Evolutionary conservation across 1,140 invertebrate genomes (phyloP).

Genomic region (Pomacea maculata): DNA sequence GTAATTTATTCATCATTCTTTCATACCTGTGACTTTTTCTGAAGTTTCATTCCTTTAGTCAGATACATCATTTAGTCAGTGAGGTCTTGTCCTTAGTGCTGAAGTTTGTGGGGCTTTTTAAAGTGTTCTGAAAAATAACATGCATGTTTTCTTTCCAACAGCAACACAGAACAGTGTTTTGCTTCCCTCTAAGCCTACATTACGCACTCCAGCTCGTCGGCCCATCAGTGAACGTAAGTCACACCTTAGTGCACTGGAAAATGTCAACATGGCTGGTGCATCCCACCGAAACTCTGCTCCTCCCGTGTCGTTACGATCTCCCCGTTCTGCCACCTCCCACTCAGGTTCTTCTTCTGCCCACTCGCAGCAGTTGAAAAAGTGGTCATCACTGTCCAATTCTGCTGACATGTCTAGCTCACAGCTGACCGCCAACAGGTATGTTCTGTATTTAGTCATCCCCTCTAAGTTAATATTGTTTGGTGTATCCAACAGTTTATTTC

Average conservation of each 20-base stretch:
- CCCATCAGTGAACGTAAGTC: neutral
- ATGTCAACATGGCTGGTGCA: slow-evolving; percentile 35
- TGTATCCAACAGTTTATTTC: neutral
- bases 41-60: neutral
- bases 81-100: neutral
- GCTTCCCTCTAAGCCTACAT: slow-evolving; percentile 45
- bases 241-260: slow-evolving; percentile 44
- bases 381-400: slow-evolving; percentile 52
- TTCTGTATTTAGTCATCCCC: neutral
- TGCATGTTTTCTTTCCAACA: slow-evolving; percentile 27
- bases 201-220: slow-evolving; percentile 20
- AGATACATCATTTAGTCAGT: neutral
- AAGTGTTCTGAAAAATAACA: neutral
- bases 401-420: slow-evolving; percentile 35
- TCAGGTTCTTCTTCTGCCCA: neutral
- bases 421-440: slow-evolving; percentile 37
- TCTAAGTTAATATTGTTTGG: neutral
- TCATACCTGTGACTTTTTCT: neutral
- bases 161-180: slow-evolving; percentile 44
- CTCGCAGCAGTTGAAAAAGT: slow-evolving; percentile 42
- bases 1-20: no score
- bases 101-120: neutral
- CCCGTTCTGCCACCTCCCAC: slow-evolving; percentile 28
- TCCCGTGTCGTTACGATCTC: slow-evolving; percentile 24
- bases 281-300: slow-evolving; percentile 39